Percentiles rank a stretch among this genome's conserved stretches.
These are phyloP conservation scores for Liposcelis brunnea DNA, from an alignment of 2,888 invertebrate species.

Conservation along the genomic window DNA sequence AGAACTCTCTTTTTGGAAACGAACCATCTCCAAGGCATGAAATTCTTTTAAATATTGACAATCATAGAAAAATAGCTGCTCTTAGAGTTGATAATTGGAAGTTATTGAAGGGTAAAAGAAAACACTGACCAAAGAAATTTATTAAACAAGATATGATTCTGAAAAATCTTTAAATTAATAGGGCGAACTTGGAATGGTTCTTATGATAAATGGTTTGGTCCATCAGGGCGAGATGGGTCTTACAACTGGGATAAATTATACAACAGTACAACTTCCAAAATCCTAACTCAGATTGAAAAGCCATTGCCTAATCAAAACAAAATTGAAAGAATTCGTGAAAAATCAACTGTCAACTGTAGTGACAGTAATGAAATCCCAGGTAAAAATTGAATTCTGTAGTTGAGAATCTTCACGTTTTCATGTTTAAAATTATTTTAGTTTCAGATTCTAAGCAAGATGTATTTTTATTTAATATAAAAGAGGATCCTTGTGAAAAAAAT, in stretches of 20 bases:
- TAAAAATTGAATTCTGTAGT: no score
- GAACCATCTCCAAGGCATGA: slow-evolving; percentile 38
- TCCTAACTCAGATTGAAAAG: no score
- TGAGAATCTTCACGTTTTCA: not conserved
- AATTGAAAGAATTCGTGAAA: not conserved
- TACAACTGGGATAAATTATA: no score
- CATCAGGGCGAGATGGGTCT: no score
- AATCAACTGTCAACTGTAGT: not conserved
- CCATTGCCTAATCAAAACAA: no score
- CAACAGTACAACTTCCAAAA: no score
- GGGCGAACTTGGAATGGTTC: no score
- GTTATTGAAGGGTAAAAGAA: slow-evolving; percentile 30
- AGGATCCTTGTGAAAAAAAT: slow-evolving; percentile 25
- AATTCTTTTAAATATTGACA: slow-evolving; percentile 54
- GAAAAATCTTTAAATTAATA: no score
- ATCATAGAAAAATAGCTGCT: slow-evolving; percentile 30
- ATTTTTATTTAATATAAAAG: slow-evolving; percentile 22
- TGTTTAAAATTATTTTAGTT: not conserved
- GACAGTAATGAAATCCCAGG: no score
- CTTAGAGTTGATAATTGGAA: slow-evolving; percentile 28
- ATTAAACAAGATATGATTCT: no score
- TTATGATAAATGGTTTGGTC: no score
- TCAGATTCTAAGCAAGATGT: not conserved
- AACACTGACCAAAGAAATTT: no score
- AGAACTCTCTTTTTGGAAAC: slow-evolving; percentile 41